Conservation (phyloP, 2,888 invertebrate genomes). For the Nomada goodeniana region DNA sequence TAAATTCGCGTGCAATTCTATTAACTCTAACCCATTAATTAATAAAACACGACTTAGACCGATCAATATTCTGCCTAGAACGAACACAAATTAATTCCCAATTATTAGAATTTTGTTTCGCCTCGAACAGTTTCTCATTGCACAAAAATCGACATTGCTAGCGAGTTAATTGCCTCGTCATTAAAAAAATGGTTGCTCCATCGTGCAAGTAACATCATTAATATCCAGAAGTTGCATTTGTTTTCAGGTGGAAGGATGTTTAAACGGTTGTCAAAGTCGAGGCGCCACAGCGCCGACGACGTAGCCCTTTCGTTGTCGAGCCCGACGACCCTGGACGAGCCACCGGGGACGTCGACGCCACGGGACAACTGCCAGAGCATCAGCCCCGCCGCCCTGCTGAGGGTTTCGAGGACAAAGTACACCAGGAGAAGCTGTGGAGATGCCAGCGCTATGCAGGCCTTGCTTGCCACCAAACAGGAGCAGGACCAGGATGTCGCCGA, state of each 20-base stretch:
- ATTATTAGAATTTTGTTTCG: no score
- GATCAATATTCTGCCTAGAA: no score
- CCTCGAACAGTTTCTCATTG: no score
- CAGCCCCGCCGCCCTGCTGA: slow-evolving; percentile 59
- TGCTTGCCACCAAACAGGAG: slow-evolving; percentile 68
- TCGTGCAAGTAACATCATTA: neutral
- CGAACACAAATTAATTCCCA: no score
- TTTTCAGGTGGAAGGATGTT: slow-evolving; percentile 76
- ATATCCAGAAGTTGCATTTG: neutral
- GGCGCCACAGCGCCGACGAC: slow-evolving; percentile 88
- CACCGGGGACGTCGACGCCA: slow-evolving; percentile 70
- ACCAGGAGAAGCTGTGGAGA: slow-evolving; percentile 80
- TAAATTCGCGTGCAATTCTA: no score
- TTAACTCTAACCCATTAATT: no score
- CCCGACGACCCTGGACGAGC: slow-evolving; percentile 73
- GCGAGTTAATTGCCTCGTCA: no score
- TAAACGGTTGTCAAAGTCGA: slow-evolving; percentile 88
- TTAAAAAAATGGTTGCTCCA: no score
- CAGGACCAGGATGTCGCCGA: slow-evolving; percentile 72
- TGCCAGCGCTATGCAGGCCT: slow-evolving; percentile 74
- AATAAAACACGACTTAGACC: no score
- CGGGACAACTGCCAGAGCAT: slow-evolving; percentile 61
- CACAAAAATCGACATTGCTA: no score
- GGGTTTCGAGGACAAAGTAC: slow-evolving; percentile 78
- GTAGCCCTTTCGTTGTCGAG: slow-evolving; percentile 79